Percentiles rank a stretch among this genome's conserved stretches.
Conservation (phyloP, 2,888 invertebrate species). For the Dastarcus helophoroides region DNA sequence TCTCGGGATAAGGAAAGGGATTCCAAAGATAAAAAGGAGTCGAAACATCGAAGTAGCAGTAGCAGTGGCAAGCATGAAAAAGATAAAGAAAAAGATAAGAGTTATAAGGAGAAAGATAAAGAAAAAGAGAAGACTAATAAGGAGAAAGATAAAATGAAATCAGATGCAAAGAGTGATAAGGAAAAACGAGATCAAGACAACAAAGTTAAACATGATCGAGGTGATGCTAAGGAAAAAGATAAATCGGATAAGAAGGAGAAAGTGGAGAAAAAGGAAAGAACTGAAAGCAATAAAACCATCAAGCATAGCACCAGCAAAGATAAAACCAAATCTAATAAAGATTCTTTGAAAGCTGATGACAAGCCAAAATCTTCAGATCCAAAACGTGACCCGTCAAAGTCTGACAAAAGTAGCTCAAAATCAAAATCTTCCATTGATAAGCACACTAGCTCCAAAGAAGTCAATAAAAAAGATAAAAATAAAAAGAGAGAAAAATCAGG, state of each 20-base stretch:
- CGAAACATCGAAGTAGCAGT: slow-evolving; percentile 13
- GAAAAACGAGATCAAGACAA: slow-evolving; percentile 26
- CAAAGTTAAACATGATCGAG: slow-evolving; percentile 12
- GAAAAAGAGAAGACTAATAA: slow-evolving; percentile 25
- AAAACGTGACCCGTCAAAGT: slow-evolving; percentile 26
- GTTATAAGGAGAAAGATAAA: slow-evolving; percentile 20
- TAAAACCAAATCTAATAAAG: slow-evolving; percentile 4
- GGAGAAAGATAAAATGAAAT: slow-evolving; percentile 16
- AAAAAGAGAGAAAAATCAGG: slow-evolving; percentile 38
- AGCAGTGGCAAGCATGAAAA: slow-evolving; percentile 19
- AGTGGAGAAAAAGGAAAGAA: slow-evolving; percentile 11
- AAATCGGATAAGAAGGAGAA: slow-evolving; percentile 4
- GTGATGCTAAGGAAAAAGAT: slow-evolving; percentile 4
- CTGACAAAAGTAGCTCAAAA: too few species aligned
- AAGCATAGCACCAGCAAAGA: slow-evolving; percentile 4
- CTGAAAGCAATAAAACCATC: slow-evolving; percentile 4
- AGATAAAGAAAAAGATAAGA: slow-evolving; percentile 24
- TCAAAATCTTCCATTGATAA: too few species aligned
- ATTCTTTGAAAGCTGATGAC: slow-evolving; percentile 18
- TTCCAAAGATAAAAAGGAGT: slow-evolving; percentile 23
- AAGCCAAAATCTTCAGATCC: slow-evolving; percentile 18
- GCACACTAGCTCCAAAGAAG: too few species aligned
- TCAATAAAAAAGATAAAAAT: slow-evolving; percentile 14
- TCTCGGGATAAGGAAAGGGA: slow-evolving; percentile 17
- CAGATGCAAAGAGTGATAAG: slow-evolving; percentile 8